Evolutionary conservation across 1,140 invertebrate genomes (phyloP).

Genomic region (Heliconius hewitsoni): DNA sequence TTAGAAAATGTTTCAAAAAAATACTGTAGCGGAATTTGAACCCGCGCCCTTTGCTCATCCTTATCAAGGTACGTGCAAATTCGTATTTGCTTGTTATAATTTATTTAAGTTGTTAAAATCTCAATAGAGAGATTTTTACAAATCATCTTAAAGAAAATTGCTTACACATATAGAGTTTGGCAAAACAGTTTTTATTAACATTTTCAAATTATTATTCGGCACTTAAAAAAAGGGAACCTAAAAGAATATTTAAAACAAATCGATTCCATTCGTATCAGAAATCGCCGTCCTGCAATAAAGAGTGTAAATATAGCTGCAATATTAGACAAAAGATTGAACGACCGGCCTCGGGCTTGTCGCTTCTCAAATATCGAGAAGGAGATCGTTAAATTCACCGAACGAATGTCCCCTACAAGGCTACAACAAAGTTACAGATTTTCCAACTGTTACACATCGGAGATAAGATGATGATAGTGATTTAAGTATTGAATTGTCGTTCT

Average conservation of each 20-base stretch:
- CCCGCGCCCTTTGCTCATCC: no score
- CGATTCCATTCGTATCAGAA: conserved; percentile 3
- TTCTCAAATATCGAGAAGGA: conserved; percentile 34
- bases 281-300: conserved; percentile 14
- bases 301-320: conserved; percentile 33
- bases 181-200: no score
- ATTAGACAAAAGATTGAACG: conserved; percentile 41
- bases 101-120: no score
- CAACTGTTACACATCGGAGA: conserved; percentile 33
- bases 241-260: neutral
- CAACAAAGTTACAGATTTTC: conserved; percentile 32
- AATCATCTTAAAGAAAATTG: no score
- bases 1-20: no score
- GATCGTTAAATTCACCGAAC: conserved; percentile 41
- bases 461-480: conserved; percentile 26
- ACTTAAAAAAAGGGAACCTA: no score
- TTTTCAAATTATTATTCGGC: no score
- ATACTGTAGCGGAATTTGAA: no score
- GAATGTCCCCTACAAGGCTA: conserved; percentile 30
- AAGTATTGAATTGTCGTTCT: conserved; percentile 3
- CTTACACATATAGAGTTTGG: no score
- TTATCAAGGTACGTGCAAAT: no score
- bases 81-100: no score
- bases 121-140: no score
- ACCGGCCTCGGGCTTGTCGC: conserved; percentile 37